Evolutionary conservation across 1,140 invertebrate species (phyloP), one percentile per base, ranked within the genome.

Genomic region (Trachelipus rathkii): DNA sequence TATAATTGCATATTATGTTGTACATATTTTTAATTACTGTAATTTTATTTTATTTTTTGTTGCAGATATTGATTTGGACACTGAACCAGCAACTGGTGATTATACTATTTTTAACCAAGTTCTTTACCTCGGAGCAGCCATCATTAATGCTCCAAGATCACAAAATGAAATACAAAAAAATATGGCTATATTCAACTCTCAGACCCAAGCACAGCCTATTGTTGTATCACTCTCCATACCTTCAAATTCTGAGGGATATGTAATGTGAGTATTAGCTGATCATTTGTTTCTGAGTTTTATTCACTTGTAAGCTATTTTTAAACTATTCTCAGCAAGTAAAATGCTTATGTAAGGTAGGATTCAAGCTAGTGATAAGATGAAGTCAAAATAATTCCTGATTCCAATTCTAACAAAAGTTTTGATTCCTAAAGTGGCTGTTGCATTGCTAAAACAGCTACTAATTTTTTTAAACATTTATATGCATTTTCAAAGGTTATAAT

Each of bases 81-180:
- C 19, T 15, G 50, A 71, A 70, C n/a, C 66, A 71, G n/a, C 69
- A 70, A 83, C 92, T 84, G 92, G 94, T 85, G 92, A 95, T 78
- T 94, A 93, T 83, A 94, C 93, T 73, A 90, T 96, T 82, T 98
- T 97, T 85, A 92, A 94, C 84, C 92, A 95, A 19, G 93, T 99
- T 43, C 94, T 93, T 73, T 99, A 98, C 87, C 87, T 99, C 76
- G 96, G 97, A 45, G 93, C 93, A 11, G 93, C 95, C 68, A 90
- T 91, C 76, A 96, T 99, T 77, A 94, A 95, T 85, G 93, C 95
- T 5, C 95, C 96, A 6, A 92, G 95, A 84, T 96, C 92, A 71
- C 95, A 98, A 86, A 87, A 87, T n/a, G 97, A 99, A 88, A 97
- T 99, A 79, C 94, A 96, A 84, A 88, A 92, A 60, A 97, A 97